Conservation (phyloP, 2,888 invertebrate species). For the Lochmaea crataegi region DNA sequence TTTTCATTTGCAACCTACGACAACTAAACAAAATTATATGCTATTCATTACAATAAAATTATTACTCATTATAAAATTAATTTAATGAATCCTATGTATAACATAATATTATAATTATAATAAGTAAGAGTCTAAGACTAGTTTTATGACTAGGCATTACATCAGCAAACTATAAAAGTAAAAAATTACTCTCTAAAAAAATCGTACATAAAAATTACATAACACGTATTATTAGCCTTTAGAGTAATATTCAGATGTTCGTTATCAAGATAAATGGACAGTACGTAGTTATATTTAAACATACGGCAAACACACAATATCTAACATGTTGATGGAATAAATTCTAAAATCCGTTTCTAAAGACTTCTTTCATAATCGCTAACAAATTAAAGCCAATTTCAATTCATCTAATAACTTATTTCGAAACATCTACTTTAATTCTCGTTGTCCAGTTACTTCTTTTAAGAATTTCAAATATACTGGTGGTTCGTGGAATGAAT, state of each 20-base stretch:
- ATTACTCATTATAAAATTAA: background rate
- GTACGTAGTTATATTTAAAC: background rate
- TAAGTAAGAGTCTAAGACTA: background rate
- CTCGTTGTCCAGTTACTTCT: conserved; percentile 19
- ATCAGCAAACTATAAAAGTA: background rate
- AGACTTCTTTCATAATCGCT: conserved; percentile 37
- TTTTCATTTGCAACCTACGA: too few relatives aligned
- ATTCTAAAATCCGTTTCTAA: conserved; percentile 24
- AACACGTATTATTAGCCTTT: background rate
- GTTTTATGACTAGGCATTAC: background rate
- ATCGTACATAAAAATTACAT: background rate
- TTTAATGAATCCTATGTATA: background rate
- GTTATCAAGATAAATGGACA: conserved; percentile 14
- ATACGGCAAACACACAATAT: conserved; percentile 1
- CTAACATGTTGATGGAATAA: conserved; percentile 5
- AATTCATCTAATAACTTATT: conserved; percentile 34
- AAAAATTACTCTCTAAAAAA: conserved; percentile 1
- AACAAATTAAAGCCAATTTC: conserved; percentile 37
- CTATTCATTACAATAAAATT: too few relatives aligned
- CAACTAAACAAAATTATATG: too few relatives aligned
- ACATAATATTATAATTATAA: background rate
- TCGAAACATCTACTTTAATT: conserved; percentile 33
- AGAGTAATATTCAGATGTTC: conserved; percentile 1
- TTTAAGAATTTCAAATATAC: conserved; percentile 12
- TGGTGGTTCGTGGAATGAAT: conserved; percentile 13